Evolutionary conservation across 1,140 invertebrate genomes (phyloP).

Genomic region (Drosophila nannoptera): DNA sequence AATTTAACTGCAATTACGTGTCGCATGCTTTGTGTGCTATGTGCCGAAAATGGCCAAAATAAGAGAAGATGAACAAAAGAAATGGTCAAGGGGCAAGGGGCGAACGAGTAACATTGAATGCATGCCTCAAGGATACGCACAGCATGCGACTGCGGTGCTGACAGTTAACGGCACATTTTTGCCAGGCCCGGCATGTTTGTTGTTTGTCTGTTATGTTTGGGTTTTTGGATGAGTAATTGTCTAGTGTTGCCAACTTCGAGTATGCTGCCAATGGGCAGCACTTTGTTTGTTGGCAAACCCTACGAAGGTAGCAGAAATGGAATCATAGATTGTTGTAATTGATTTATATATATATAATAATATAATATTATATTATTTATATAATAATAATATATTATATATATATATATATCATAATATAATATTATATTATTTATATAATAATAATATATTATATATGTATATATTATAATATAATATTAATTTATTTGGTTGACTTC

Average conservation of each 20-base stretch:
- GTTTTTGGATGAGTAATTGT: conserved; percentile 28
- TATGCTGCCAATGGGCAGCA: conserved; percentile 22
- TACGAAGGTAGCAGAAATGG: conserved; percentile 4
- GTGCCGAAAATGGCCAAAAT: conserved; percentile 35
- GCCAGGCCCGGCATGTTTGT: conserved; percentile 6
- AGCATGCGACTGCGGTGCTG: conserved; percentile 17
- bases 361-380: too few species aligned
- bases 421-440: too few species aligned
- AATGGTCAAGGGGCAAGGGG: conserved; percentile 34
- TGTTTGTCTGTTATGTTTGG: conserved; percentile 1
- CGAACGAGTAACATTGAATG: conserved; percentile 22
- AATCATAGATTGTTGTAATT: too few species aligned
- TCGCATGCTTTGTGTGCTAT: conserved; percentile 42
- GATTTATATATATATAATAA: too few species aligned
- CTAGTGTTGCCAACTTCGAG: conserved; percentile 28
- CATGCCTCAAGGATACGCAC: conserved; percentile 41
- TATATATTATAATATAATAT: too few species aligned
- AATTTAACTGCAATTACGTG: conserved; percentile 75
- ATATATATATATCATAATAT: conserved; percentile 36
- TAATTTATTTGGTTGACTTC: too few species aligned
- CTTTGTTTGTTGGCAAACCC: not conserved
- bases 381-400: conserved; percentile 23
- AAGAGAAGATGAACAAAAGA: conserved; percentile 17
- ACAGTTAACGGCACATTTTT: conserved; percentile 22
- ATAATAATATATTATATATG: too few species aligned